phyloP scores from a whole-genome alignment of 1,140 invertebrate species.

The Theocolax elegans region DNA sequence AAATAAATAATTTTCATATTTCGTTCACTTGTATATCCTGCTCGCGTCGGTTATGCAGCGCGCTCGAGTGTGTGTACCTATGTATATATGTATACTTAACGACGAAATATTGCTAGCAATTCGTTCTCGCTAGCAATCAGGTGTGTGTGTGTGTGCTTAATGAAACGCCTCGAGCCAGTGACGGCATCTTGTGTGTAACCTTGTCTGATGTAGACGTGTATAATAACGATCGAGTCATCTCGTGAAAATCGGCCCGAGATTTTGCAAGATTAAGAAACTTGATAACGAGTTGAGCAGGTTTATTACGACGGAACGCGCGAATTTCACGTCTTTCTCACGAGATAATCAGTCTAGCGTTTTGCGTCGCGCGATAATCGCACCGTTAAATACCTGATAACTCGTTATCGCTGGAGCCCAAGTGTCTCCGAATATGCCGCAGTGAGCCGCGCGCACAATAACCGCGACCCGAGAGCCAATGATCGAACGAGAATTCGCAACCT shows the following conservation, averaged over 20 bases:
- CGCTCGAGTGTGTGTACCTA: too few species aligned
- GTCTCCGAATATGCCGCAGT: neutral
- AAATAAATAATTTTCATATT: too few species aligned
- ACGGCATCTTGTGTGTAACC: neutral
- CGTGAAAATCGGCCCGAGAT: neutral
- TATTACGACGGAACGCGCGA: neutral
- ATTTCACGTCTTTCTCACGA: neutral
- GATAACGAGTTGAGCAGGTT: neutral
- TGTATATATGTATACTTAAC: too few species aligned
- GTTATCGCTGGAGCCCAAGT: neutral
- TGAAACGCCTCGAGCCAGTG: neutral
- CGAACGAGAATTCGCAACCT: neutral
- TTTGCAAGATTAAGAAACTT: neutral
- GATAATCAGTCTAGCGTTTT: slow-evolving; percentile 18
- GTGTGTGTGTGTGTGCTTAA: too few species aligned
- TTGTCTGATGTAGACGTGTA: too few species aligned
- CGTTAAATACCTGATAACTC: too few species aligned
- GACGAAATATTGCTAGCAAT: too few species aligned
- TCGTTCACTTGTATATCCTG: too few species aligned
- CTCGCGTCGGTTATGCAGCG: too few species aligned
- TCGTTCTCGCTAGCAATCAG: too few species aligned
- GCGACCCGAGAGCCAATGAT: neutral
- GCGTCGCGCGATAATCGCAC: slow-evolving; percentile 1
- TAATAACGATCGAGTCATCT: neutral
- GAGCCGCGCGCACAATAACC: neutral